Base-by-base conservation (phyloP, 2,888 invertebrate genomes). In the Mythimna pallens region DNA sequence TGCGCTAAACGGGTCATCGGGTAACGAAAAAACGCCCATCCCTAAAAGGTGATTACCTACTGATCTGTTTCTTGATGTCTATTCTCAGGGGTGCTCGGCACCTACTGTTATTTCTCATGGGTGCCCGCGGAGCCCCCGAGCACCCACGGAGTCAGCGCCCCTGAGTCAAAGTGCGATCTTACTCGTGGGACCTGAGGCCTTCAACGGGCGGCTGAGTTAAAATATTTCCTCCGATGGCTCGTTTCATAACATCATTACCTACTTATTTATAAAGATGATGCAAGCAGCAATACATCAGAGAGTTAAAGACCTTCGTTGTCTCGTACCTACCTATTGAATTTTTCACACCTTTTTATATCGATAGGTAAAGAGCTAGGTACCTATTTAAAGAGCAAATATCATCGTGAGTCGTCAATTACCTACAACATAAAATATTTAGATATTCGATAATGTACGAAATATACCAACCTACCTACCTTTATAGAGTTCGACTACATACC, bases 401-500 rank as follows among this genome's bases (percentile, higher is more conserved):
- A 61, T 22, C 52, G 72, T 64, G 78, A 34, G 25, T 47, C 25
- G 76, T n/a, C n/a, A 58, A 63, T 70, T 47, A 58, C 34, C 36
- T 79, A 64, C 58, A 54, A 64, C 14, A 71, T 72, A 58, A 30
- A 30, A 30, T 30, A 47, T 47, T 79, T 79, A 54, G 62, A 34
- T 62, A 62, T 25, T 36, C 43, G 43, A 54, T 75, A 62, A 10
- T n/a, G 50, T 54, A 70, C 14, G 5, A 25, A 61, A 50, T 54
- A 54, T 22, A n/a, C 10, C 0, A 8, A 52, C 0, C 8, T n/a
- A 52, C 3, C 3, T 52, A 52, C 0, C 4, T 36, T 65, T 50
- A 76, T 34, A 25, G 22, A 52, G 36, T 58, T 80, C 25, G 43
- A 80, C 67, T 76, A 50, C 20, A 50, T 47, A 63, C 65, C 62